These are phyloP conservation scores for Pseudomyrmex pallidus DNA, from an alignment of 1,140 invertebrate genomes.

Conservation along the genomic window DNA sequence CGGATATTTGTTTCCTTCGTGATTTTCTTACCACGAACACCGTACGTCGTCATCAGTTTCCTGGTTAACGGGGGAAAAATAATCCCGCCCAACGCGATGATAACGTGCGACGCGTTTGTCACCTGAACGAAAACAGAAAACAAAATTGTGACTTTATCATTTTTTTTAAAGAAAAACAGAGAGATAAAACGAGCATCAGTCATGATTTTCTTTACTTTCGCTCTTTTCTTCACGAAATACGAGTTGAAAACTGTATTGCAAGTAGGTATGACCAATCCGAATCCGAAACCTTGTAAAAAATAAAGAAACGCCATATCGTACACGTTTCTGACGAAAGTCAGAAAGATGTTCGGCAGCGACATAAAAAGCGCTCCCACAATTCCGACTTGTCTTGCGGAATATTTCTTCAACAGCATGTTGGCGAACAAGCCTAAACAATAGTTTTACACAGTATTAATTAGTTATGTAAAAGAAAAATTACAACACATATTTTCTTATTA, in stretches of 20 bases:
- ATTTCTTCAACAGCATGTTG: conserved; percentile 79
- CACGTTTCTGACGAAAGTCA: conserved; percentile 77
- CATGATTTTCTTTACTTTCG: conserved; percentile 74
- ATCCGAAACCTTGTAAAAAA: conserved; percentile 81
- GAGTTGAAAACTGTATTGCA: conserved; percentile 84
- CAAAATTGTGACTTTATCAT: conserved; percentile 7
- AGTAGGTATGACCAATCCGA: conserved; percentile 81
- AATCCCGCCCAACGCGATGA: conserved; percentile 80
- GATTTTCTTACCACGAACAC: conserved; percentile 78
- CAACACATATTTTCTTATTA: neutral
- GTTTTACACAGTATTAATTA: neutral
- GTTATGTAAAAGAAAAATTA: neutral
- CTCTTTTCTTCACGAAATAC: conserved; percentile 82
- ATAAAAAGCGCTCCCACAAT: conserved; percentile 78
- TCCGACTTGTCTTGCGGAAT: conserved; percentile 78
- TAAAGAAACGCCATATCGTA: conserved; percentile 78
- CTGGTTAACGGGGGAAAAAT: conserved; percentile 81
- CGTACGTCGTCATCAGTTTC: conserved; percentile 79
- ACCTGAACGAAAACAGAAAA: conserved; percentile 71
- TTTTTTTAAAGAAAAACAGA: neutral
- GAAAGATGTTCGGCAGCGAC: conserved; percentile 75
- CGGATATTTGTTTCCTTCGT: too few relatives aligned
- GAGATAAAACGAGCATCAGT: neutral
- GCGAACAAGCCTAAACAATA: conserved; percentile 78
- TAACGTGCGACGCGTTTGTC: conserved; percentile 81